Conservation (phyloP, 2,113 vertebrate species). For the Symphodus melops region DNA sequence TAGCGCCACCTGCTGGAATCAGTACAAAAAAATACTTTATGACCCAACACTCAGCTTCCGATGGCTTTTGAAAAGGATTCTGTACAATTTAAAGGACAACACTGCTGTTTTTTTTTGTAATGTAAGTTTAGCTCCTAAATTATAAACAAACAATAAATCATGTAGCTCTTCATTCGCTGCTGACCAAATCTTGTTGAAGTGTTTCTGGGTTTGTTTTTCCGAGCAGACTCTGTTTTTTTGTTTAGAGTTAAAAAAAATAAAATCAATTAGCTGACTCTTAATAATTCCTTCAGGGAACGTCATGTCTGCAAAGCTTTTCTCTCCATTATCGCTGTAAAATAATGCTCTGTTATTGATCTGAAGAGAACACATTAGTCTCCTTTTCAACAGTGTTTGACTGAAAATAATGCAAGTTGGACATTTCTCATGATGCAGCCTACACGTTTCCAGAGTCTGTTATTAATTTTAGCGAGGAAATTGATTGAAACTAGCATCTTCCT, state of each 20-base stretch:
- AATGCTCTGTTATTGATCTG: constrained; percentile 23
- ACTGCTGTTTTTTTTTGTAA: constrained; percentile 26
- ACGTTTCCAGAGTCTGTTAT: background rate
- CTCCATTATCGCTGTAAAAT: constrained; percentile 1
- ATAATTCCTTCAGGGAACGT: background rate
- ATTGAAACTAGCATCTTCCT: background rate
- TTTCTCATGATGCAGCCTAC: background rate
- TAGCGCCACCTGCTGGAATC: constrained; percentile 49
- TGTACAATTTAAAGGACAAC: constrained; percentile 65
- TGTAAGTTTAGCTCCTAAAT: constrained; percentile 11
- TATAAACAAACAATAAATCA: constrained; percentile 1
- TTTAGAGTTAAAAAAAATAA: background rate
- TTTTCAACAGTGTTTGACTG: background rate
- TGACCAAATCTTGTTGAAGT: background rate
- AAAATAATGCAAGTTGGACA: background rate
- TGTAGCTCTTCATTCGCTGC: background rate
- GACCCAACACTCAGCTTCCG: constrained; percentile 24
- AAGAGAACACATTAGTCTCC: background rate
- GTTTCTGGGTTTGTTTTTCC: background rate
- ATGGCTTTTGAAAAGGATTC: constrained; percentile 69
- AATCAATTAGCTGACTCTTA: constrained; percentile 20
- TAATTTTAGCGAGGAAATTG: background rate
- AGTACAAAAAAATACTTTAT: constrained; percentile 58
- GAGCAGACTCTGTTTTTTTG: constrained; percentile 4
- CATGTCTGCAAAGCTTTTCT: background rate